phyloP scores from a whole-genome alignment of 2,888 invertebrate species.

The Rotaria magnacalcarata region DNA sequence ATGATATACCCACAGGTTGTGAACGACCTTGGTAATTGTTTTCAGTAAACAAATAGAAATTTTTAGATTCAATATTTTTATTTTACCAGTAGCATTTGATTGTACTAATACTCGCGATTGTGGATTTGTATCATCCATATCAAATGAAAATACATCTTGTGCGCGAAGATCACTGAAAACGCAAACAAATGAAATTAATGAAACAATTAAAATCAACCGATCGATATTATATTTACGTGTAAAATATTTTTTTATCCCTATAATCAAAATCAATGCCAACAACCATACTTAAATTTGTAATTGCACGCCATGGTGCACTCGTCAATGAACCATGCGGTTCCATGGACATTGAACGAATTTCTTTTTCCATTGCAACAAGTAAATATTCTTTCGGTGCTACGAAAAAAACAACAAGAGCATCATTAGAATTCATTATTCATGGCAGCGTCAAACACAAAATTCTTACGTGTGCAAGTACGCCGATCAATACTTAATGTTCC shows the following conservation, averaged over 20 bases:
- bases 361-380: slow-evolving; percentile 86
- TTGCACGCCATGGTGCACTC: slow-evolving; percentile 73
- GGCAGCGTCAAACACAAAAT: not conserved
- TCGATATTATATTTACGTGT: slow-evolving; percentile 57
- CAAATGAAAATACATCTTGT: slow-evolving; percentile 28
- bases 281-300: slow-evolving; percentile 64
- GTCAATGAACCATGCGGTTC: slow-evolving; percentile 65
- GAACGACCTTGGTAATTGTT: slow-evolving; percentile 1
- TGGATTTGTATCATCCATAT: not conserved
- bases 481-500: slow-evolving; percentile 68
- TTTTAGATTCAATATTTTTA: not conserved
- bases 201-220: not conserved
- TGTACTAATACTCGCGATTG: slow-evolving; percentile 41
- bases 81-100: slow-evolving; percentile 49
- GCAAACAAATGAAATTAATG: not conserved
- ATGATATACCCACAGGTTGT: slow-evolving; percentile 52
- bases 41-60: not conserved
- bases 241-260: slow-evolving; percentile 77
- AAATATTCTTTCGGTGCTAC: slow-evolving; percentile 76
- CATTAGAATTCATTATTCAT: no score
- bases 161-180: not conserved
- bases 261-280: slow-evolving; percentile 93
- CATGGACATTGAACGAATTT: slow-evolving; percentile 82
- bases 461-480: slow-evolving; percentile 67
- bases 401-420: slow-evolving; percentile 41